phyloP scores from a whole-genome alignment of 2,797 vertebrate genomes.

The Spinus pinus region DNA sequence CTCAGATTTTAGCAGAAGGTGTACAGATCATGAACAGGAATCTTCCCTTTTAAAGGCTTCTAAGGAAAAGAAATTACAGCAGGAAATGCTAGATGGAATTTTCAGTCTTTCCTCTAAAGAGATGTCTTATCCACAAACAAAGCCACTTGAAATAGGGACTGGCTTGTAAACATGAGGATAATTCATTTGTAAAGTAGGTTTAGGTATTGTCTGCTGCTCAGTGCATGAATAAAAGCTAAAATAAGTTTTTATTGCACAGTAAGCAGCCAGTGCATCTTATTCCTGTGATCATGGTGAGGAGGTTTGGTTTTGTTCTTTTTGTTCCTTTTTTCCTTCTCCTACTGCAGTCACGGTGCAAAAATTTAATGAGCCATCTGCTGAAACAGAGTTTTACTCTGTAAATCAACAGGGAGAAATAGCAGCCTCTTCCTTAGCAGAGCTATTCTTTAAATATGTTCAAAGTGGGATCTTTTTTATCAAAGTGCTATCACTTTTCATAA shows the following conservation, averaged over 20 bases:
- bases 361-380: slow-evolving; percentile 60
- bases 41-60: background rate
- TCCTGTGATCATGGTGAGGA: background rate
- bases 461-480: background rate
- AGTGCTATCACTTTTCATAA: background rate
- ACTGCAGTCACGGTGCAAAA: background rate
- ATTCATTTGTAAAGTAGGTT: background rate
- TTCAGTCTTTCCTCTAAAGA: background rate
- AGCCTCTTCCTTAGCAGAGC: background rate
- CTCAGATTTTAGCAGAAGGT: slow-evolving; percentile 18
- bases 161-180: background rate
- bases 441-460: background rate
- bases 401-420: slow-evolving; percentile 15
- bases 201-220: background rate
- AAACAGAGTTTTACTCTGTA: background rate
- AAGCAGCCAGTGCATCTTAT: background rate
- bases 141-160: background rate
- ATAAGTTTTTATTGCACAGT: background rate
- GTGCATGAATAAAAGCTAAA: background rate
- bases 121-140: background rate
- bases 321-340: background rate
- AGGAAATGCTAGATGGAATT: slow-evolving; percentile 10
- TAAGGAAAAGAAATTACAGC: background rate
- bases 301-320: background rate
- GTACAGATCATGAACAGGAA: background rate